Percentiles rank a stretch among this genome's conserved stretches.
These are phyloP conservation scores for Leucophenga varia DNA, from an alignment of 1,140 invertebrate genomes.

Conservation along the genomic window DNA sequence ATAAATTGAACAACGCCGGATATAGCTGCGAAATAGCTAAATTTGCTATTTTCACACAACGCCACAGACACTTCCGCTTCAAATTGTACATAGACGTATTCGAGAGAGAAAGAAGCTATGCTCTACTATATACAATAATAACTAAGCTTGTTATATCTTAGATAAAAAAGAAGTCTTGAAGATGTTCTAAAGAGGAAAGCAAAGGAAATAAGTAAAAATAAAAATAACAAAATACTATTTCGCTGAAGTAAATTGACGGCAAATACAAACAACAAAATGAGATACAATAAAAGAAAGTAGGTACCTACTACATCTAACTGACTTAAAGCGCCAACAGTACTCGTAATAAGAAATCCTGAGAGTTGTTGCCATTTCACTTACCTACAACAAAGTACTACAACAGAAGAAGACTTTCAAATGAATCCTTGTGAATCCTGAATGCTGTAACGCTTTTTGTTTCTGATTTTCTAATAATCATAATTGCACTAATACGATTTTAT, in stretches of 20 bases:
- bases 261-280: conserved; percentile 7
- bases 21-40: conserved; percentile 15
- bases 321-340: conserved; percentile 25
- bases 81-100: not conserved
- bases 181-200: conserved; percentile 4
- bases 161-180: too few species aligned
- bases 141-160: not conserved
- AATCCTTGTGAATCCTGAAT: too few species aligned
- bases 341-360: not conserved
- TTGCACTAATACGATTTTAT: conserved; percentile 55
- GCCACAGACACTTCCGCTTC: not conserved
- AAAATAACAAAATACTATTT: conserved; percentile 25
- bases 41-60: not conserved
- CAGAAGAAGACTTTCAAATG: too few species aligned
- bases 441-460: too few species aligned
- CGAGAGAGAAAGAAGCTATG: too few species aligned
- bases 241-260: conserved; percentile 30
- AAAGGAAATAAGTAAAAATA: conserved; percentile 23
- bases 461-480: conserved; percentile 47
- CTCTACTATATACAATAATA: not conserved
- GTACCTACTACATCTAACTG: conserved; percentile 17
- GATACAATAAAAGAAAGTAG: conserved; percentile 11
- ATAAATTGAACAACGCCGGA: conserved; percentile 40
- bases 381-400: too few species aligned
- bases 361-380: too few species aligned